Conservation (phyloP, 2,888 invertebrate species). For the Tenodera sinensis region DNA sequence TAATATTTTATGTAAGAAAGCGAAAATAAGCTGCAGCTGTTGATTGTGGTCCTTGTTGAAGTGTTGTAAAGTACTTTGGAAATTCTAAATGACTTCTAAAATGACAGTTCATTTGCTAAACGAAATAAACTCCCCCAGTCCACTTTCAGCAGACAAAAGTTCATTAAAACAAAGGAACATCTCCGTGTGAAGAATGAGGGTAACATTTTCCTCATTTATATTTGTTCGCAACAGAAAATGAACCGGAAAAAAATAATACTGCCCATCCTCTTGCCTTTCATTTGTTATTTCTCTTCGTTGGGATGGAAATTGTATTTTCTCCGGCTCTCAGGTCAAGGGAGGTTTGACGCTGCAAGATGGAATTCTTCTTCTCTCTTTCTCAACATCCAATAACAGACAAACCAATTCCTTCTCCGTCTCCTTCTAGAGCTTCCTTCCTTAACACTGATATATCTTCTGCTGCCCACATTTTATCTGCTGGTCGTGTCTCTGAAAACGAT, state of each 20-base stretch:
- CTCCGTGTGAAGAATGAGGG: neutral
- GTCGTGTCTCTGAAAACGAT: conserved; percentile 11
- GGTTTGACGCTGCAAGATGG: conserved; percentile 40
- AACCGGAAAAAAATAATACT: conserved; percentile 1
- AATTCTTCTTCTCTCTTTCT: conserved; percentile 43
- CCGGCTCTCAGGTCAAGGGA: conserved; percentile 36
- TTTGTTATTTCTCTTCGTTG: neutral
- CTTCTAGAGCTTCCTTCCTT: conserved; percentile 1
- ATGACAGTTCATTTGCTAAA: neutral
- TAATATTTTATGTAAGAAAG: neutral
- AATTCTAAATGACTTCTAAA: conserved; percentile 1
- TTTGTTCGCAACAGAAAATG: neutral
- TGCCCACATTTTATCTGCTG: conserved; percentile 15
- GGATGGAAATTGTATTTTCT: conserved; percentile 10
- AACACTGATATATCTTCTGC: conserved; percentile 25
- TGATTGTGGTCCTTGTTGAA: neutral
- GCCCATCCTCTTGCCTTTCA: neutral
- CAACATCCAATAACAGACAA: conserved; percentile 24
- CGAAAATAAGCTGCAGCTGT: neutral
- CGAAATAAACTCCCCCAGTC: neutral
- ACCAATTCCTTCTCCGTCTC: conserved; percentile 22
- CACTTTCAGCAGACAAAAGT: neutral
- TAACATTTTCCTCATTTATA: neutral
- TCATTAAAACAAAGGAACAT: neutral
- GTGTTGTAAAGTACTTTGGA: neutral